Conservation (phyloP, 2,113 vertebrate species). For the Macaca fascicularis region DNA sequence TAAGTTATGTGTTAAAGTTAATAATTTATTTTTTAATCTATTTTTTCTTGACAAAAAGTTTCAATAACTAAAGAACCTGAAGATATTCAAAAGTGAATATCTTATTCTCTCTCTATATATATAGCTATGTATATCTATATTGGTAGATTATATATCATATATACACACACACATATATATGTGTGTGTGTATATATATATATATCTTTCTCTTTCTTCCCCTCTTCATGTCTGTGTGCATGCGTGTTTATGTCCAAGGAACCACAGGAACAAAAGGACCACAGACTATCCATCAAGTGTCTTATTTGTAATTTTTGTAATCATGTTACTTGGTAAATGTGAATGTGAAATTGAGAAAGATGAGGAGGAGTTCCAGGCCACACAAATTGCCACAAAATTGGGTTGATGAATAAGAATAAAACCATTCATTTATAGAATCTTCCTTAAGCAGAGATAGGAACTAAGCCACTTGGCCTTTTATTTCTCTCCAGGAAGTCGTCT, state of each 20-base stretch:
- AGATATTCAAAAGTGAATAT: background rate
- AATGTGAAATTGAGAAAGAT: background rate
- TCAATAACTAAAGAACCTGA: background rate
- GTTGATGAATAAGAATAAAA: background rate
- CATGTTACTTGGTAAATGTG: background rate
- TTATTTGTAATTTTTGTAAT: conserved; percentile 13
- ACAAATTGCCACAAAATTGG: background rate
- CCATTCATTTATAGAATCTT: background rate
- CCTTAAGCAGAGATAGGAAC: background rate
- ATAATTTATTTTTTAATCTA: background rate
- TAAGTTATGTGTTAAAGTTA: no score
- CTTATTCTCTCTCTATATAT: background rate
- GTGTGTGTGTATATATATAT: no score
- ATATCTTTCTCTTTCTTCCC: no score
- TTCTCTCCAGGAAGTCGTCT: background rate
- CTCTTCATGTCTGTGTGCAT: background rate
- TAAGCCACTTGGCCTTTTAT: conserved; percentile 5
- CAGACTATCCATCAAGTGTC: background rate
- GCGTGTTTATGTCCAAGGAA: background rate
- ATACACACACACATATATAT: no score
- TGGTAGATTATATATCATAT: no score
- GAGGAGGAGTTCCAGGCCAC: background rate
- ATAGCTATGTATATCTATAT: no score
- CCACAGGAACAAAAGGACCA: background rate
- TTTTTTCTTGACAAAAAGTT: conserved; percentile 28